Base-by-base conservation (phyloP, 2,797 vertebrate genomes). In the Sebastes cheni region DNA sequence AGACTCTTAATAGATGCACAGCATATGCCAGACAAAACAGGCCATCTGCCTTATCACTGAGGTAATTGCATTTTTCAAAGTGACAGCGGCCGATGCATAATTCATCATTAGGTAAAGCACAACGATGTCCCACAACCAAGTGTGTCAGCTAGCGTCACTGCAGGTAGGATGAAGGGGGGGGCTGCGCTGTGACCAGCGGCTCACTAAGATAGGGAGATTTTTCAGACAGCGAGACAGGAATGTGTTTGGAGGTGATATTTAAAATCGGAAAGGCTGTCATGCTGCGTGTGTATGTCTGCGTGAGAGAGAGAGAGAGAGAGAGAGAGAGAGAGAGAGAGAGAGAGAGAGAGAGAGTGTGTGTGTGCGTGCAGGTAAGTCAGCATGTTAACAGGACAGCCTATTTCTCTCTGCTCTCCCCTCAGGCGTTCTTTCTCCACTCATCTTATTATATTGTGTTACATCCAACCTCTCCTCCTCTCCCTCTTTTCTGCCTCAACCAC, bases 21-120 rank as follows among this genome's bases (percentile, higher is more conserved):
- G 89, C 92, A 92, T 93, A 93, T 92, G 94, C 89, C 90, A 90
- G 92, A 94, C 92, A 94, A 94, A 94, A 93, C 92, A 91, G 88
- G 85, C 87, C 94, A 94, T 95, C 95, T 95, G 94, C 92, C 91
- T 94, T 89, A 94, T 94, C 91, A 92, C 86, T 85, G 90, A 93
- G 85, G 88, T 95, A 92, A 95, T 95, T 93, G 91, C 92, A 90
- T 92, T 93, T 93, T 93, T 94, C 88, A 91, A 94, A 90, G 87
- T 92, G 92, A 95, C 94, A 93, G 93, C 77, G 82, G 80, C 86
- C 80, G 64, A 93, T 95, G 92, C 93, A 95, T 95, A 94, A 95
- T 95, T 95, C 94, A 95, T 95, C 89, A 94, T 92, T 88, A 91
- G 90, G 91, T 90, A 91, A 91, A 92, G 83, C 82, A 88, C 90